Percentiles rank a stretch among this genome's conserved stretches.
These are phyloP conservation scores for Brachionus angularis DNA, from an alignment of 1,140 invertebrate genomes.

Conservation along the genomic window DNA sequence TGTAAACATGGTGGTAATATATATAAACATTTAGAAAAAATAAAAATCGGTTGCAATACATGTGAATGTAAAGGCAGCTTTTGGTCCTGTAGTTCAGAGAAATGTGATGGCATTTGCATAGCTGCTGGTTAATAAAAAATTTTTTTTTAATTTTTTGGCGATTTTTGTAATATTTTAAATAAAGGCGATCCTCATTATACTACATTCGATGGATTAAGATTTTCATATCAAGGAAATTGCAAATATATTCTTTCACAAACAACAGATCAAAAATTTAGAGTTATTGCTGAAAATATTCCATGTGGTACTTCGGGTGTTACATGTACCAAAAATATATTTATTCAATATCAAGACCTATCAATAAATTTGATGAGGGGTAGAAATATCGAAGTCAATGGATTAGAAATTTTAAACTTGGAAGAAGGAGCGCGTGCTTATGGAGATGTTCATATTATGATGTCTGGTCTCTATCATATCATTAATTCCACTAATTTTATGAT, in stretches of 20 bases:
- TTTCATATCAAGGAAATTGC: slow-evolving; percentile 79
- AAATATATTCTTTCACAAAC: slow-evolving; percentile 74
- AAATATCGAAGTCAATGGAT: slow-evolving; percentile 25
- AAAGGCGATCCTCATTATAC: slow-evolving; percentile 68
- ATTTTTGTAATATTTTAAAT: too few relatives aligned
- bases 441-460: slow-evolving; percentile 61
- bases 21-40: slow-evolving; percentile 6
- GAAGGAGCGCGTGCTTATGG: slow-evolving; percentile 48
- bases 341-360: slow-evolving; percentile 60
- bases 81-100: slow-evolving; percentile 23
- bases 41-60: slow-evolving; percentile 11
- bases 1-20: slow-evolving; percentile 35
- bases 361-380: slow-evolving; percentile 52
- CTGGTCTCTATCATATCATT: slow-evolving; percentile 72
- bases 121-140: too few relatives aligned
- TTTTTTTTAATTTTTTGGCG: too few relatives aligned
- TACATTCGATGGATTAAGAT: slow-evolving; percentile 76
- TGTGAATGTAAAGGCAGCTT: slow-evolving; percentile 16
- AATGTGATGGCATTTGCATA: slow-evolving; percentile 33
- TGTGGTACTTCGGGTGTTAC: slow-evolving; percentile 79
- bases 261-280: slow-evolving; percentile 47
- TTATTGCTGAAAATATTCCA: slow-evolving; percentile 67
- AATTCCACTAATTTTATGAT: slow-evolving; percentile 73
- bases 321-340: slow-evolving; percentile 75
- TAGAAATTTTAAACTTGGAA: slow-evolving; percentile 45